Base-by-base conservation (phyloP, 2,888 invertebrate species). In the Callyntrura guangdongensis region DNA sequence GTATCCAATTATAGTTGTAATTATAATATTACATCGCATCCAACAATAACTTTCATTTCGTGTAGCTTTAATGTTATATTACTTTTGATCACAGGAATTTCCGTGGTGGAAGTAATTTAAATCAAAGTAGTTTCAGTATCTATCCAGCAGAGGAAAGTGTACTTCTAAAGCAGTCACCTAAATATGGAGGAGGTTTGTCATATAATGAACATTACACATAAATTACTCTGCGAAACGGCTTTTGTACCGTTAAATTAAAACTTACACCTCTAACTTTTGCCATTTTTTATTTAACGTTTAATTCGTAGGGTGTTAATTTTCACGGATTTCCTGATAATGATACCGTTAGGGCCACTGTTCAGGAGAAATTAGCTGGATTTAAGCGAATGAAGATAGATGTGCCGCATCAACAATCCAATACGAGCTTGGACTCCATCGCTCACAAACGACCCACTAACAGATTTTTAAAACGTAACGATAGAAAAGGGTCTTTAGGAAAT, bases 311-410 rank as follows among this genome's bases (percentile, higher is more conserved):
- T n/a, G 61, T 17, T 0, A 3, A 74, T 12, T 86, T 86, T 47
- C 77, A 49, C 14, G 88, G 88, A 14, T 88, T 88, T 72, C 17
- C 82, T n/a, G 82, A 88, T 14, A 59, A 82, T n/a, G 82, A 81
- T 25, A 6, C 8, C 3, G 72, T 82, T 2, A 25, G 20, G 25
- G 14, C 45, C 0, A 17, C 36, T 5, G 22, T 89, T 0, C 20
- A 59, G 17, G 20, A 61, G 0, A 89, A 89, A 27, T 22, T 89
- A 8, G 56, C 22, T 3, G 1, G 22, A 9, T 45, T 86, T 12
- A 85, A 59, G 14, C n/a, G 14, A 49, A 12, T 45, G 36, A 4
- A 22, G 14, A 45, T 20, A 8, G 27, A 61, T 9, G 45, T 0
- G 27, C 17, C 12, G 12, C 61, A 9, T 61, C 3, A 14, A 36